Base-by-base conservation (phyloP, 2,797 vertebrate genomes). In the Pogoniulus pusillus region DNA sequence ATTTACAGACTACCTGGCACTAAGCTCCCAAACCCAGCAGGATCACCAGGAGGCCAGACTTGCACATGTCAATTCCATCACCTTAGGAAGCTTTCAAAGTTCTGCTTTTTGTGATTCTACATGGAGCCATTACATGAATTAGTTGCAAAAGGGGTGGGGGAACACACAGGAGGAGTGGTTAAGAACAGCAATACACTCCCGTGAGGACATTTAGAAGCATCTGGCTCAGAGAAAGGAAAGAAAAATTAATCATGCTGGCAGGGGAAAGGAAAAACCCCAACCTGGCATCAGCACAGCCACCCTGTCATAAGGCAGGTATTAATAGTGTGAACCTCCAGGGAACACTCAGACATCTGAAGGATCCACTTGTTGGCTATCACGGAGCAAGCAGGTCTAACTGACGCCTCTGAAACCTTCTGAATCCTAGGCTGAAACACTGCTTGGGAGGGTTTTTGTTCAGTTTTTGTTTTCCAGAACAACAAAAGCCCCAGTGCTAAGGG, bases 61-160 rank as follows among this genome's bases (percentile, higher is more conserved):
- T 57, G 86, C 86, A 83, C 82, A n/a, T 37, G 84, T 91, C 93
- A 76, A 64, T 43, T 39, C 79, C 88, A 71, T 93, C 93, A 91
- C 68, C 93, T 93, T 4, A 12, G 47, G 81, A 93, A 32, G 83
- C 90, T 94, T 93, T 89, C 92, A 95, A 83, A 96, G 90, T 96
- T 95, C 73, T 85, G 76, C 60, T 72, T 85, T 85, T 55, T 78
- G 91, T 85, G 84, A 85, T 3, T 73, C 66, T 55, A 89, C 69
- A 83, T 96, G 96, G 95, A 97, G 98, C 98, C 98, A 98, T 98
- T 98, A 98, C 96, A 97, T 92, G 97, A 98, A 98, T 98, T 96
- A 97, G 96, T 88, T 89, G 88, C 81, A 81, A 76, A 82, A 58
- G 62, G 85, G 63, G 7, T 29, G 51, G 45, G 43, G 34, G 81